Evolutionary conservation across 2,797 vertebrate genomes (phyloP).

Genomic region (Ctenochaetus hawaiiensis): DNA sequence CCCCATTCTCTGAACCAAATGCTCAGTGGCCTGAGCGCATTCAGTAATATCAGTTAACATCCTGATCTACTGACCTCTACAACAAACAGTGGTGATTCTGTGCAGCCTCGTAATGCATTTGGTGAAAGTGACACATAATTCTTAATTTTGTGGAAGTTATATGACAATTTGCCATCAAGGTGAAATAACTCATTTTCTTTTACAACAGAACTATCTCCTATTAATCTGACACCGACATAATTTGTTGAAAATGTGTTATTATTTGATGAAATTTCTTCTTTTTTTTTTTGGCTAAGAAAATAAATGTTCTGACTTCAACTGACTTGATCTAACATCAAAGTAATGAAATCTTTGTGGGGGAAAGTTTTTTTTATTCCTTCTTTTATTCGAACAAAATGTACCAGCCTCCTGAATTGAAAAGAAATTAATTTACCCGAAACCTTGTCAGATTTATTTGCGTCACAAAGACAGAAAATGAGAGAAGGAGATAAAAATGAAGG

Average conservation of each 20-base stretch:
- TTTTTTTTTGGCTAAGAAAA: background rate
- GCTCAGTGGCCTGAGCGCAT: too few species aligned
- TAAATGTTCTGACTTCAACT: background rate
- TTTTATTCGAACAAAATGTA: background rate
- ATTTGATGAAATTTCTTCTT: background rate
- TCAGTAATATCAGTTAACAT: slow-evolving; percentile 13
- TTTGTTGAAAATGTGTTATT: background rate
- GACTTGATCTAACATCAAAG: background rate
- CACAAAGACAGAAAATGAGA: background rate
- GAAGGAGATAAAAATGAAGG: background rate
- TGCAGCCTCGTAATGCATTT: slow-evolving; percentile 1
- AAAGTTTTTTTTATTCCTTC: background rate
- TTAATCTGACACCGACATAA: background rate
- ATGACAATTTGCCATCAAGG: slow-evolving; percentile 6
- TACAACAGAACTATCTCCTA: background rate
- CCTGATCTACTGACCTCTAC: slow-evolving; percentile 13
- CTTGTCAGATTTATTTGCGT: background rate
- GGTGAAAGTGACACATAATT: background rate
- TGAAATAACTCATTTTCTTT: background rate
- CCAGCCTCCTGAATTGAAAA: background rate
- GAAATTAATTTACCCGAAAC: slow-evolving; percentile 3
- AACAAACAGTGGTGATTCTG: background rate
- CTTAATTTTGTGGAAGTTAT: background rate
- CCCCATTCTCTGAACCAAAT: too few species aligned
- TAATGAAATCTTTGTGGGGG: background rate